These are phyloP conservation scores for Colossoma macropomum DNA, from an alignment of 2,113 vertebrate species.

Conservation along the genomic window DNA sequence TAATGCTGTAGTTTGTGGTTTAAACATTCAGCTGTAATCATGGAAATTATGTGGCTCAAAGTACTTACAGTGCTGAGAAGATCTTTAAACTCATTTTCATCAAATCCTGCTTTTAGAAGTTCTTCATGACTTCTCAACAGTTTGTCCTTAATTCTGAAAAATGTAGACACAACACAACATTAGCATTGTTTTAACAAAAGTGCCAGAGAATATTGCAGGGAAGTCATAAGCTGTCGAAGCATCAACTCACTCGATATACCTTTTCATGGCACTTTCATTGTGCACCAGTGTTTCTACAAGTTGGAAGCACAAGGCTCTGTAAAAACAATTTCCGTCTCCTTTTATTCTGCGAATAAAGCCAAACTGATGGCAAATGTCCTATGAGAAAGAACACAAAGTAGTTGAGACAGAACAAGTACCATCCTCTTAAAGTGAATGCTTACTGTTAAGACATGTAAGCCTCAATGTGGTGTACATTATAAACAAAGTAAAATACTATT, in stretches of 20 bases:
- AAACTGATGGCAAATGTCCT: slow-evolving; percentile 82
- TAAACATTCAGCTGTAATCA: neutral
- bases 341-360: slow-evolving; percentile 78
- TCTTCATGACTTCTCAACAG: slow-evolving; percentile 66
- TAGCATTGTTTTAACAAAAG: neutral
- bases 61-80: slow-evolving; percentile 73
- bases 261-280: slow-evolving; percentile 72
- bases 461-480: too few species aligned
- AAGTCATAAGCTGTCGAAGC: too few species aligned
- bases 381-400: neutral
- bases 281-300: slow-evolving; percentile 79
- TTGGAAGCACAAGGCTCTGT: slow-evolving; percentile 82
- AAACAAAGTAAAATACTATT: too few species aligned
- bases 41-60: neutral
- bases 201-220: neutral
- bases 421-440: neutral
- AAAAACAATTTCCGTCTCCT: slow-evolving; percentile 89
- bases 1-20: neutral
- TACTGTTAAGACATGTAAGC: too few species aligned
- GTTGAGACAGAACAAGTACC: neutral
- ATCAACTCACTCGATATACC: slow-evolving; percentile 60
- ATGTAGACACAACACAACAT: neutral
- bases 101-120: slow-evolving; percentile 73
- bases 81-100: slow-evolving; percentile 73
- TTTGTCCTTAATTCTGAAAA: slow-evolving; percentile 79